Conservation (phyloP, 2,797 vertebrate genomes). For the Vireo griseus region DNA sequence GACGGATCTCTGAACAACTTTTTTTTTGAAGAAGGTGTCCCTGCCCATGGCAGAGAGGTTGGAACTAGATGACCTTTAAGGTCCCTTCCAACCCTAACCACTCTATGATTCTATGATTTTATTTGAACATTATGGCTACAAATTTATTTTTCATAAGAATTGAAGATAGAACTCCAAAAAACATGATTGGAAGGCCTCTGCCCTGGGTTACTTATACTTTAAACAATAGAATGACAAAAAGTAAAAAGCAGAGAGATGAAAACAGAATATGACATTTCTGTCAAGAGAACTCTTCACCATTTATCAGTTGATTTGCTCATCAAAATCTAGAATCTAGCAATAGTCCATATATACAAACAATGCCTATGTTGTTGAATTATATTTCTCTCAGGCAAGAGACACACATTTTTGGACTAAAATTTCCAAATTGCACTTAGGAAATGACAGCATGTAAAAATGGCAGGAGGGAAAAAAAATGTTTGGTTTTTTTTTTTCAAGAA, state of each 20-base stretch:
- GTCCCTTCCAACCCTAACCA: not conserved
- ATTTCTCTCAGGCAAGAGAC: not conserved
- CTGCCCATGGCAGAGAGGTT: not conserved
- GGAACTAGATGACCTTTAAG: not conserved
- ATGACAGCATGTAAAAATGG: not conserved
- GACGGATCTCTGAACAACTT: not conserved
- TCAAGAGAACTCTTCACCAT: not conserved
- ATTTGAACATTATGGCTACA: not conserved
- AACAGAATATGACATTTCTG: not conserved
- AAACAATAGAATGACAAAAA: not conserved
- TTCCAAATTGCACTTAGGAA: not conserved
- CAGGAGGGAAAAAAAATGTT: not conserved
- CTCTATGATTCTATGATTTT: not conserved
- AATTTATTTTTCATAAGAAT: not conserved
- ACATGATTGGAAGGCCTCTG: not conserved
- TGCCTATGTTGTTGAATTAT: not conserved
- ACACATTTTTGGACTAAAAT: not conserved
- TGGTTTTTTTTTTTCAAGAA: not conserved
- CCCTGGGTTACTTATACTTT: not conserved
- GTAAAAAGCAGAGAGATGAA: not conserved
- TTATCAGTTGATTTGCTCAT: not conserved
- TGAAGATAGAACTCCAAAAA: not conserved
- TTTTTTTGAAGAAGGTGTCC: not conserved
- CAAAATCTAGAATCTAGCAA: not conserved
- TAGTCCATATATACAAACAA: not conserved